A percentile compares a stretch with the other conserved stretches of the same genome.
Conservation (phyloP, 2,888 invertebrate species). For the Catocala sponsa region DNA sequence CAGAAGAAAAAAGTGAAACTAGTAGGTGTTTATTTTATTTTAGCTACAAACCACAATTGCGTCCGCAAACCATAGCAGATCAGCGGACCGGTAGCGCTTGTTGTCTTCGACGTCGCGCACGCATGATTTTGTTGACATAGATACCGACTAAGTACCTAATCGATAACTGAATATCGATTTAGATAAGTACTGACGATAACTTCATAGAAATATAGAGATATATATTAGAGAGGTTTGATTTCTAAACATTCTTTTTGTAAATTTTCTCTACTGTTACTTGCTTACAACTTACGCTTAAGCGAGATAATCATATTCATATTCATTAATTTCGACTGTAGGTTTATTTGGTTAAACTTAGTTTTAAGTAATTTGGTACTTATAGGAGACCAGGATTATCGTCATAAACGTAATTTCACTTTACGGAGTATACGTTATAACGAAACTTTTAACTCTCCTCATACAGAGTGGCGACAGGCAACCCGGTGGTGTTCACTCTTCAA, state of each 20-base stretch:
- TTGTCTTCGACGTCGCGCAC: constrained; percentile 41
- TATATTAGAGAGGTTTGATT: too few species aligned
- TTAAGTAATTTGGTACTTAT: too few species aligned
- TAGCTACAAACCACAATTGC: constrained; percentile 26
- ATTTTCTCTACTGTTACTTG: too few species aligned
- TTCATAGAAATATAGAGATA: too few species aligned
- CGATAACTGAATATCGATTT: constrained; percentile 17
- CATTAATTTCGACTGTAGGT: too few species aligned
- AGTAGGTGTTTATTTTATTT: constrained; percentile 23
- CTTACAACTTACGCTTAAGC: too few species aligned
- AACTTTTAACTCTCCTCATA: too few species aligned
- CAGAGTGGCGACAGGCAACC: constrained; percentile 98
- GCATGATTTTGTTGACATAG: constrained; percentile 51
- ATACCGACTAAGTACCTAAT: constrained; percentile 21
- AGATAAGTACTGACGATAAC: constrained; percentile 6
- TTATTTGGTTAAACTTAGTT: too few species aligned
- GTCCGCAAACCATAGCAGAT: constrained; percentile 27
- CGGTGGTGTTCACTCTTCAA: constrained; percentile 96
- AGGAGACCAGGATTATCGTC: not conserved
- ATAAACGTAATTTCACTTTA: too few species aligned
- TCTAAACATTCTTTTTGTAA: too few species aligned
- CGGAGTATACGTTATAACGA: too few species aligned
- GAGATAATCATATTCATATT: too few species aligned
- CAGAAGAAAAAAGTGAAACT: constrained; percentile 39
- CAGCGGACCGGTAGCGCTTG: constrained; percentile 17